Evolutionary conservation across 2,797 vertebrate species (phyloP), one percentile per base, ranked within the genome.

Genomic region (Galagoides demidoff): DNA sequence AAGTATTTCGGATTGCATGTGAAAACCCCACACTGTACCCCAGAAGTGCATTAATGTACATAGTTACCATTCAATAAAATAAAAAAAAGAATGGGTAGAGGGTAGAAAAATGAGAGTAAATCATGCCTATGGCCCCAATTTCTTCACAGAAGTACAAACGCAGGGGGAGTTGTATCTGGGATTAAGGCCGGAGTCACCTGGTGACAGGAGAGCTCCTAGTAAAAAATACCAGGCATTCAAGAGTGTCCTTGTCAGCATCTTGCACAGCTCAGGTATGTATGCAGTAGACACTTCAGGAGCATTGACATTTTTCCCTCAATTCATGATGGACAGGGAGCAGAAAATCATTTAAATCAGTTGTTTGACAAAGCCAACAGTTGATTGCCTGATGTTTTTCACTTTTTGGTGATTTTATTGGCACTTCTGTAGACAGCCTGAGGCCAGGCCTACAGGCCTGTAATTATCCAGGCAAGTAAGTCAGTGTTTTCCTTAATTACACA

Each of bases 401-500:
- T 96, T 96, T 92, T 52, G 76, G 45, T 93, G 71, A 92, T 82
- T 88, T 96, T 96, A 71, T 57, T 89, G 79, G 64, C 82, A 82
- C 3, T 95, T 92, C n/a, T 63, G 20, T 43, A 89, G 70, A 87
- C 10, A 91, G 81, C 45, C 86, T 89, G 73, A 77, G 61, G 96
- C 66, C 45, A 89, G 66, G 39, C 45, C 92, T 82, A 39, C 1
- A 82, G 85, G 49, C 77, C 49, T 93, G 11, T 94, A 92, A 93
- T 96, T 88, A 96, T 85, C 57, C 61, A 94, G 87, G 57, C 43
- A 86, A 93, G 34, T 70, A 94, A 95, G 63, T 88, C 71, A 49
- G 63, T 66, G 66, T 93, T 97, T 94, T 96, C 57, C 29, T 92
- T 96, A 92, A 92, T 95, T 93, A 90, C 37, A 84, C n/a, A 94